A percentile compares a stretch with the other conserved stretches of the same genome.
phyloP scores from a whole-genome alignment of 1,140 invertebrate species.

The Saccostrea cuccullata region DNA sequence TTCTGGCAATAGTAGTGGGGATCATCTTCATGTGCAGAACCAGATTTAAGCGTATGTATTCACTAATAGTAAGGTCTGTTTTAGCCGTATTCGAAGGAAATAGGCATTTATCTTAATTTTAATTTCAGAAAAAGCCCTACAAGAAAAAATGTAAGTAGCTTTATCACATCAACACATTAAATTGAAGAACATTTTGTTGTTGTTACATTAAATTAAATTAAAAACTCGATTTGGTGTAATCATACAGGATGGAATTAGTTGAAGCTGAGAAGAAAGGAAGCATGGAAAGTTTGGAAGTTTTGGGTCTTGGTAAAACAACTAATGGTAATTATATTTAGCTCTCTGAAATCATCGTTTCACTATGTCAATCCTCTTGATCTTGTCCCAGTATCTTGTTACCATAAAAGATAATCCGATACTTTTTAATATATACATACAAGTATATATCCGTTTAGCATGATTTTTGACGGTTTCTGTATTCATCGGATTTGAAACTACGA shows the following conservation, averaged over 20 bases:
- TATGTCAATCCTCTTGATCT: too few relatives aligned
- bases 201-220: neutral
- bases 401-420: too few relatives aligned
- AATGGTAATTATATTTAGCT: neutral
- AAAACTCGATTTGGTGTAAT: neutral
- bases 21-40: neutral
- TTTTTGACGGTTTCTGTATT: too few relatives aligned
- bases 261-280: constrained; percentile 10
- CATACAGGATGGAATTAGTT: neutral
- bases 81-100: neutral
- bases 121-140: neutral
- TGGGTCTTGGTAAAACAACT: neutral
- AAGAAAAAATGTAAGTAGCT: constrained; percentile 1
- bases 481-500: too few relatives aligned
- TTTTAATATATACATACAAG: too few relatives aligned
- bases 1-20: neutral
- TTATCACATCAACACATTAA: too few relatives aligned
- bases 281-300: neutral
- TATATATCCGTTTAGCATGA: too few relatives aligned
- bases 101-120: neutral
- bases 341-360: too few relatives aligned
- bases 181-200: neutral
- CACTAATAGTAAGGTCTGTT: neutral
- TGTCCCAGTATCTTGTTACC: too few relatives aligned
- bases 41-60: neutral